Percentiles rank a stretch among this genome's conserved stretches.
Conservation (phyloP, 2,113 vertebrate species). For the Naja naja region DNA sequence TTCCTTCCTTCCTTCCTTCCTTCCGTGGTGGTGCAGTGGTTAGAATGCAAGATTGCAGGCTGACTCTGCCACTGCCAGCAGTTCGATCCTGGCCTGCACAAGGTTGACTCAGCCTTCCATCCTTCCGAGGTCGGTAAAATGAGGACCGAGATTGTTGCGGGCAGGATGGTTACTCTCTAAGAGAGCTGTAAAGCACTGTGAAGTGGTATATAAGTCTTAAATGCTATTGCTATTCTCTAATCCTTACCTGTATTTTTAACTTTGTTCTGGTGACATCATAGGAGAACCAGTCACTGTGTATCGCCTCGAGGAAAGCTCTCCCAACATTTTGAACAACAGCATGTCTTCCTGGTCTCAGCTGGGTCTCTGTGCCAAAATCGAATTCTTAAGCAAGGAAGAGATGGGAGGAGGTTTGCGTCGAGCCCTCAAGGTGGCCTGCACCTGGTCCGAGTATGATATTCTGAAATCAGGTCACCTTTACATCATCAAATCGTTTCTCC, state of each 20-base stretch:
- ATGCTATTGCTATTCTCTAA: neutral
- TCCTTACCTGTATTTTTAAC: neutral
- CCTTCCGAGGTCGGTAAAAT: too few species aligned
- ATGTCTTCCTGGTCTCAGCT: slow-evolving; percentile 98
- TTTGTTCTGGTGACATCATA: slow-evolving; percentile 44
- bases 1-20: too few species aligned
- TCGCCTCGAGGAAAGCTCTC: slow-evolving; percentile 95
- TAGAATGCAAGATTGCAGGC: too few species aligned
- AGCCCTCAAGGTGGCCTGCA: slow-evolving; percentile 95
- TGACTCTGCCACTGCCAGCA: too few species aligned
- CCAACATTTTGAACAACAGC: slow-evolving; percentile 96
- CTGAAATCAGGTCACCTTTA: slow-evolving; percentile 95
- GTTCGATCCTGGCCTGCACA: too few species aligned
- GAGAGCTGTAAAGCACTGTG: too few species aligned
- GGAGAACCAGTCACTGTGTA: slow-evolving; percentile 97
- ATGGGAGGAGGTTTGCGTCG: slow-evolving; percentile 94
- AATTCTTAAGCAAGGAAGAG: slow-evolving; percentile 98
- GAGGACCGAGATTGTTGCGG: too few species aligned
- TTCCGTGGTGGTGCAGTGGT: too few species aligned
- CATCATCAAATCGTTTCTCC: slow-evolving; percentile 97
- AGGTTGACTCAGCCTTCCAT: too few species aligned
- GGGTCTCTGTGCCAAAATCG: slow-evolving; percentile 97
- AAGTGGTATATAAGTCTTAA: too few species aligned
- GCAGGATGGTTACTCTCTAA: too few species aligned
- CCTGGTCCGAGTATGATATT: slow-evolving; percentile 95